Evolutionary conservation across 1,140 invertebrate genomes (phyloP).

Genomic region (Drosophila azteca): DNA sequence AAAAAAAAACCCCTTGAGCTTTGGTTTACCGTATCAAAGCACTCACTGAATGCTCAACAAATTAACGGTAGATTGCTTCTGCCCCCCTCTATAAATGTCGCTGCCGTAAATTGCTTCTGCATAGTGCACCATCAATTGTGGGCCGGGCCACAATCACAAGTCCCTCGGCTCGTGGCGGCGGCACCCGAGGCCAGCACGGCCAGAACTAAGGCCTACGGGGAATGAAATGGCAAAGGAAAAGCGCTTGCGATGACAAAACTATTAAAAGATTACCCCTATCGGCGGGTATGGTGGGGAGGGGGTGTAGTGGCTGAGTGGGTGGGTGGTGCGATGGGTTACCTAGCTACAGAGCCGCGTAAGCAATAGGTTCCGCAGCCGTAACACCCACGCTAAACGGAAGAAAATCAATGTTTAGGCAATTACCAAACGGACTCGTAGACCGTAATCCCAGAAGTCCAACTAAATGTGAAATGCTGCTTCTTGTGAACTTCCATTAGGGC

Average conservation of each 20-base stretch:
- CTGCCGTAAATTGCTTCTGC: too few species aligned
- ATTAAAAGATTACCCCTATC: conserved; percentile 45
- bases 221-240: conserved; percentile 30
- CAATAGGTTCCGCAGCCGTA: conserved; percentile 30
- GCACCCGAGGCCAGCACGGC: too few species aligned
- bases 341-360: conserved; percentile 37
- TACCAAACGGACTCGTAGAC: conserved; percentile 6
- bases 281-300: not conserved
- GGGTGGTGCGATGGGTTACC: conserved; percentile 41
- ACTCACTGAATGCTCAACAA: too few species aligned
- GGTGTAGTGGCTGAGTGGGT: not conserved
- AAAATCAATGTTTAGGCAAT: conserved; percentile 66
- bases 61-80: too few species aligned
- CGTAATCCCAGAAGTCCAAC: conserved; percentile 41
- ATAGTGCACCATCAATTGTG: too few species aligned
- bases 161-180: too few species aligned
- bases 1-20: too few species aligned
- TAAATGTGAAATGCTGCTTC: conserved; percentile 51
- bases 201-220: too few species aligned
- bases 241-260: conserved; percentile 54
- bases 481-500: conserved; percentile 3
- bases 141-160: not conserved
- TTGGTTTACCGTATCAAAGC: too few species aligned
- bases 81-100: too few species aligned
- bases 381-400: conserved; percentile 29